Percentiles rank a stretch among this genome's conserved stretches.
Conservation (phyloP, 2,797 vertebrate genomes). For the Scomberomorus guttatus region DNA sequence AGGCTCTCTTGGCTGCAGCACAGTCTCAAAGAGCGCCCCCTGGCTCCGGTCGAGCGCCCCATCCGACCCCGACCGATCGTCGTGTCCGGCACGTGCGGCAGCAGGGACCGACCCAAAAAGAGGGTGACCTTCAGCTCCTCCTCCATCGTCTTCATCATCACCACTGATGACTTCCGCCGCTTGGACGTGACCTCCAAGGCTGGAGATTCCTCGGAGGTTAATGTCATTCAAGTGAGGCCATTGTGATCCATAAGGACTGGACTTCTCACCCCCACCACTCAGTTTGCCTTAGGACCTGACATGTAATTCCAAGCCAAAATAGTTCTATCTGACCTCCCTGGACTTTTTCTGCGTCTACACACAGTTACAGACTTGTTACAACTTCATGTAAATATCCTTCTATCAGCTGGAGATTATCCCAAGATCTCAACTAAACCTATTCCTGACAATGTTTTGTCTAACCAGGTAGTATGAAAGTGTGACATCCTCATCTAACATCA, state of each 20-base stretch:
- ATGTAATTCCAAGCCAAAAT: conserved; percentile 66
- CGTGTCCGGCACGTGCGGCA: conserved; percentile 79
- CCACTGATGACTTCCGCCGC: conserved; percentile 87
- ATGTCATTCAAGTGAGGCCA: conserved; percentile 91
- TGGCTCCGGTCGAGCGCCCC: conserved; percentile 81
- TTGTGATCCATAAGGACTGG: conserved; percentile 75
- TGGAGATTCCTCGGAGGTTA: conserved; percentile 73
- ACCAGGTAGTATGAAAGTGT: conserved; percentile 44
- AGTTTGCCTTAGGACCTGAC: conserved; percentile 65
- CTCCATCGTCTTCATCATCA: conserved; percentile 95
- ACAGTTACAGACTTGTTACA: conserved; percentile 27
- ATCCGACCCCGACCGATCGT: conserved; percentile 90
- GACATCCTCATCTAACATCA: conserved; percentile 46
- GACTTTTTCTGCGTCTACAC: conserved; percentile 35
- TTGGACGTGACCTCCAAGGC: conserved; percentile 81
- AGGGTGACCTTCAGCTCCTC: conserved; percentile 95
- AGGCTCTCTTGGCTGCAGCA: conserved; percentile 86
- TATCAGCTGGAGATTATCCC: conserved; percentile 15
- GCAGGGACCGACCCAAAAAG: conserved; percentile 90
- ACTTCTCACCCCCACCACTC: conserved; percentile 34
- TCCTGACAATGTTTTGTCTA: conserved; percentile 35
- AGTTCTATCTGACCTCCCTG: conserved; percentile 55
- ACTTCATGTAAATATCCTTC: conserved; percentile 38
- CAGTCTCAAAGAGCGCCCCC: conserved; percentile 84
- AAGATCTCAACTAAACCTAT: conserved; percentile 26